These are phyloP conservation scores for Rhamphomyia laevipes DNA, from an alignment of 2,888 invertebrate genomes.

Conservation along the genomic window DNA sequence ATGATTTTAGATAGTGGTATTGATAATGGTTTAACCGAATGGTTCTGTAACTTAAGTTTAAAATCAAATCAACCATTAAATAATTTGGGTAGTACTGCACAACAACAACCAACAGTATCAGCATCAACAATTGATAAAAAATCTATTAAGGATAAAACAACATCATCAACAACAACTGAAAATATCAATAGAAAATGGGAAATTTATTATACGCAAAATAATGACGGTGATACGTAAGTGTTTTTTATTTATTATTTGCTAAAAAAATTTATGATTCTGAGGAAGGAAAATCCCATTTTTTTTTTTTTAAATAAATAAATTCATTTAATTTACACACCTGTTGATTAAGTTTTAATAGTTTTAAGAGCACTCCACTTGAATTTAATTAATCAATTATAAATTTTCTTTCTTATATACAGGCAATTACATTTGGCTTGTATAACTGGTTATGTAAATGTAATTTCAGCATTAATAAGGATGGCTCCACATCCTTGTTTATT, in stretches of 20 bases:
- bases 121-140: conserved; percentile 6
- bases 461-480: conserved; percentile 60
- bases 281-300: too few species aligned
- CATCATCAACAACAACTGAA: conserved; percentile 11
- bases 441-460: conserved; percentile 59
- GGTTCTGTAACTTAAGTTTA: conserved; percentile 47
- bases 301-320: neutral
- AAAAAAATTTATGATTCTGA: neutral
- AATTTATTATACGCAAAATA: conserved; percentile 62
- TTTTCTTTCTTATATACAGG: conserved; percentile 43
- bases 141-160: conserved; percentile 13
- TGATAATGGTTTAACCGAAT: conserved; percentile 47
- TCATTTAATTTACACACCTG: neutral
- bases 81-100: conserved; percentile 14
- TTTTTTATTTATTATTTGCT: neutral
- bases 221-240: conserved; percentile 83
- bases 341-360: neutral
- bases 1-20: conserved; percentile 59
- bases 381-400: neutral
- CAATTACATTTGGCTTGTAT: conserved; percentile 77
- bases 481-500: conserved; percentile 66
- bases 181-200: conserved; percentile 43
- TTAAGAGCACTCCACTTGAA: too few species aligned
- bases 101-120: conserved; percentile 4
- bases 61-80: conserved; percentile 23